Percentiles rank a stretch among this genome's conserved stretches.
Evolutionary conservation across 2,113 vertebrate species (phyloP).

Genomic region (Perccottus glenii): DNA sequence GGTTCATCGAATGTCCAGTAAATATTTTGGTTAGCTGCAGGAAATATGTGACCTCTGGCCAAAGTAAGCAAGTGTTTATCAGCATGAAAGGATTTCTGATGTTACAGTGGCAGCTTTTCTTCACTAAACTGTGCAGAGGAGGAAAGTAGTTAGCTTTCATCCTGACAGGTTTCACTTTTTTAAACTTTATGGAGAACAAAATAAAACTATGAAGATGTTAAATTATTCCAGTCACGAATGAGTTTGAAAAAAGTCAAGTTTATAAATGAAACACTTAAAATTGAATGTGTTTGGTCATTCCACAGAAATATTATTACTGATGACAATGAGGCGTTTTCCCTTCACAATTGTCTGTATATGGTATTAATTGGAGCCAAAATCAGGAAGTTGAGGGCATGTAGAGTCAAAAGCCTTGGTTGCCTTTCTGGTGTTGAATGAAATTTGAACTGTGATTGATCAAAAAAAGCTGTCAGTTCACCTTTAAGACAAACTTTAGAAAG

Average conservation of each 20-base stretch:
- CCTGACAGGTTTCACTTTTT: not conserved
- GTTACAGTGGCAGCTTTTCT: not conserved
- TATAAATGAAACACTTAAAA: no score
- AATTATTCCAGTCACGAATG: not conserved
- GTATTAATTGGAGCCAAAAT: no score
- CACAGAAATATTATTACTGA: no score
- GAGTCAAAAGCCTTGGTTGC: no score
- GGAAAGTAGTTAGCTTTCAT: constrained; percentile 1
- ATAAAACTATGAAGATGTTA: not conserved
- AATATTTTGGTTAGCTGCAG: constrained; percentile 29
- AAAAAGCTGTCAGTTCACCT: no score
- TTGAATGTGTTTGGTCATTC: no score
- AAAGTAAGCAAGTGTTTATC: constrained; percentile 32
- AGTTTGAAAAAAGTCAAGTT: not conserved
- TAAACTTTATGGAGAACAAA: constrained; percentile 4
- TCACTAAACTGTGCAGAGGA: constrained; percentile 7
- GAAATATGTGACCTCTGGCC: not conserved
- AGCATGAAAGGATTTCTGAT: constrained; percentile 4
- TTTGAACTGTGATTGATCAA: no score
- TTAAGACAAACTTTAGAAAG: no score
- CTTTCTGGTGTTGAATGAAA: no score
- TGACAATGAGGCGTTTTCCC: no score
- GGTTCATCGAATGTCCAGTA: constrained; percentile 21
- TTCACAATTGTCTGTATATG: no score
- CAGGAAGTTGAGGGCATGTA: no score